phyloP scores from a whole-genome alignment of 1,140 invertebrate species.

The Euwallacea fornicatus region DNA sequence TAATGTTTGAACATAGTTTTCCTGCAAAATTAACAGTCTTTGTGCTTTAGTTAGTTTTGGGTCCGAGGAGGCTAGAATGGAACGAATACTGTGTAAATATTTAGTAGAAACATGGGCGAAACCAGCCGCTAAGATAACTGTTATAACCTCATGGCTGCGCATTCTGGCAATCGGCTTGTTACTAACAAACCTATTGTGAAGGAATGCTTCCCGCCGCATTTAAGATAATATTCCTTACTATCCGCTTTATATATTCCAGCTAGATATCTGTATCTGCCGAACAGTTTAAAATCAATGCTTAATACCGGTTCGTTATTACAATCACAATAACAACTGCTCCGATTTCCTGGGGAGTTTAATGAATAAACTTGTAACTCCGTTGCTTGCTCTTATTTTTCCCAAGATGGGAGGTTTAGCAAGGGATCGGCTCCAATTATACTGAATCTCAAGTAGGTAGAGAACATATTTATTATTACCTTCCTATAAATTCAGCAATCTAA shows the following conservation, averaged over 20 bases:
- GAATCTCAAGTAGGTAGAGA: not conserved
- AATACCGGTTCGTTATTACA: slow-evolving; percentile 34
- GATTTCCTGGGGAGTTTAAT: slow-evolving; percentile 33
- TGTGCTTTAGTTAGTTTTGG: too few species aligned
- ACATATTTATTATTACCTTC: not conserved
- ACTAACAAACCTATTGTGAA: slow-evolving; percentile 37
- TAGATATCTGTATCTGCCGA: slow-evolving; percentile 35
- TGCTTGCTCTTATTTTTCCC: not conserved
- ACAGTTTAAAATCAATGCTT: slow-evolving; percentile 36
- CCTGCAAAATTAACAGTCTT: too few species aligned
- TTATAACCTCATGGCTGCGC: not conserved
- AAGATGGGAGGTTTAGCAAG: not conserved
- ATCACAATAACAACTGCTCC: slow-evolving; percentile 30
- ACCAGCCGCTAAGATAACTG: too few species aligned
- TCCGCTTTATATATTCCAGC: slow-evolving; percentile 35
- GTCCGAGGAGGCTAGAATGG: too few species aligned
- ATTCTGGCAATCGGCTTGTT: slow-evolving; percentile 29
- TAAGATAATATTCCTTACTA: slow-evolving; percentile 38
- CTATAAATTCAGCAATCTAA: slow-evolving; percentile 3
- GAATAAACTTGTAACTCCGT: slow-evolving; percentile 29
- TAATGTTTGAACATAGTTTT: too few species aligned
- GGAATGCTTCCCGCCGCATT: slow-evolving; percentile 27
- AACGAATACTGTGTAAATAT: too few species aligned
- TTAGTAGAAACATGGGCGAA: too few species aligned
- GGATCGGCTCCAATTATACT: not conserved